Evolutionary conservation across 2,888 invertebrate species (phyloP), one percentile per base, ranked within the genome.

Genomic region (Macaria liturata): DNA sequence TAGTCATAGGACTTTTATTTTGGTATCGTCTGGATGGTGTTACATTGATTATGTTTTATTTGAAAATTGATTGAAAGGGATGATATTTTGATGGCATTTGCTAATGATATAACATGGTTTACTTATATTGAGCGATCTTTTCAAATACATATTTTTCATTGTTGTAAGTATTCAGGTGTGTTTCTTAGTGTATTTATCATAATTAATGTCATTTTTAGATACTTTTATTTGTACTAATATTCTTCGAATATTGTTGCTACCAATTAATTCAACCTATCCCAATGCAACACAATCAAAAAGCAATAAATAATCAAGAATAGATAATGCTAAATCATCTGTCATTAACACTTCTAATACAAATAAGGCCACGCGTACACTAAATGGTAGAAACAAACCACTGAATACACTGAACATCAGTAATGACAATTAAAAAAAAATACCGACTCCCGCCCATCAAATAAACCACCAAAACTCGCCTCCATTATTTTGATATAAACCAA

Each of bases 1-100:
- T 80, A 81, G 84, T 82, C 81, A 82, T 71, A 67, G 75, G 67
- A 49, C 80, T 82, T 83, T 85, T 83, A 72, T 82, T 84, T 83
- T 80, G 80, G 76, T 72, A 72, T 79, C 80, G 89, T 90, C 90
- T 88, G 86, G 82, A 84, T 74, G 77, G 71, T 82, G 86, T 86
- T 78, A 82, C 86, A 78, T 78, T 88, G 89, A 89, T 89, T 89
- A 88, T 88, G 83, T 84, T 86, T 88, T 88, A 85, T 82, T 84
- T 71, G 76, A 31, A 8, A 32, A 44, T 32, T 30, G 9, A 39
- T 44, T 37, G 7, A 46, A 54, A 54, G 49, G 37, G 32, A 42
- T 50, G 32, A 76, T 82, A 75, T 84, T 42, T 81, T 83, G 76
- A 81, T 78, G 78, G 76, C 75, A 75, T 61, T 64, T 57, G 39